phyloP scores from a whole-genome alignment of 2,797 vertebrate genomes.

The Aulostomus chinensis region DNA sequence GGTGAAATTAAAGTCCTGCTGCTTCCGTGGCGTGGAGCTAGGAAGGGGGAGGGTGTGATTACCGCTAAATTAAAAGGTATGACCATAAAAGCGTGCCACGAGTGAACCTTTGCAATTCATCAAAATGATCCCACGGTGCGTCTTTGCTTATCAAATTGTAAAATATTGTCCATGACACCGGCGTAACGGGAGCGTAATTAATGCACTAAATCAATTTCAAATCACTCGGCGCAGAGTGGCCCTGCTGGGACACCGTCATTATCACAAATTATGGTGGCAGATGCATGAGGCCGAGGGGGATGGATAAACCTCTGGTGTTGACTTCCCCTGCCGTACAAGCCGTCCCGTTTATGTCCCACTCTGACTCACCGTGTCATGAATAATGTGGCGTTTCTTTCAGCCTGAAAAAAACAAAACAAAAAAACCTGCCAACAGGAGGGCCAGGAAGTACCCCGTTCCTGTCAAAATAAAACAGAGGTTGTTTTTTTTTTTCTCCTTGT shows the following conservation, averaged over 20 bases:
- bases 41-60: conserved; percentile 64
- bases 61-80: conserved; percentile 79
- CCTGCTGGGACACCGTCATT: conserved; percentile 76
- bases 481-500: conserved; percentile 17
- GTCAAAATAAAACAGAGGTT: no score
- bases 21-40: conserved; percentile 38
- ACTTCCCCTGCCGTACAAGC: conserved; percentile 8
- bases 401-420: no score
- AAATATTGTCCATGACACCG: conserved; percentile 79
- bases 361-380: conserved; percentile 15
- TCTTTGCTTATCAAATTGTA: conserved; percentile 80
- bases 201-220: conserved; percentile 77
- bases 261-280: conserved; percentile 69
- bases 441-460: no score
- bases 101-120: conserved; percentile 69
- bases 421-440: no score
- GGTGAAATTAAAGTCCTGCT: conserved; percentile 75
- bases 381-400: background rate
- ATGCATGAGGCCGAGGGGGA: conserved; percentile 49
- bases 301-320: conserved; percentile 2
- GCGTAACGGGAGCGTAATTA: conserved; percentile 74
- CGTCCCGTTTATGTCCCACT: conserved; percentile 8
- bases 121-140: conserved; percentile 63
- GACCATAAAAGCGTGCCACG: conserved; percentile 61
- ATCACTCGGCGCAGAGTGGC: conserved; percentile 69